Percentiles rank a stretch among this genome's conserved stretches.
Conservation (phyloP, 2,113 vertebrate genomes). For the Gallinago jamesoni region DNA sequence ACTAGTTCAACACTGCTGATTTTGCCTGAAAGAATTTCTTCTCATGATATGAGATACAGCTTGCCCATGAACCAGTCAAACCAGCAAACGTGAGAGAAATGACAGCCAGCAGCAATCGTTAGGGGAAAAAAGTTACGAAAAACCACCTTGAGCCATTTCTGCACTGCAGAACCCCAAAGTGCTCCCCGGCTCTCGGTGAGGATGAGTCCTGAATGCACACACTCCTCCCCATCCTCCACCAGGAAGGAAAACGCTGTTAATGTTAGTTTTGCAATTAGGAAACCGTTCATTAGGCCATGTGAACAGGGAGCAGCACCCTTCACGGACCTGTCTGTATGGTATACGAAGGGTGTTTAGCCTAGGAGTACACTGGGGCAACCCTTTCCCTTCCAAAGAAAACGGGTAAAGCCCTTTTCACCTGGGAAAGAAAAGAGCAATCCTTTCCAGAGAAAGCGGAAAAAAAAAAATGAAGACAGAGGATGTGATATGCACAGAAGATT, state of each 20-base stretch:
- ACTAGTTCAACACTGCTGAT: background rate
- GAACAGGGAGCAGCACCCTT: background rate
- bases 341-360: background rate
- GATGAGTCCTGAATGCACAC: background rate
- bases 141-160: background rate
- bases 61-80: background rate
- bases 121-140: background rate
- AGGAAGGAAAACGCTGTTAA: background rate
- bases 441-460: background rate
- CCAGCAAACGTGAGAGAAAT: background rate
- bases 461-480: background rate
- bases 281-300: background rate
- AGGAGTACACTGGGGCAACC: background rate
- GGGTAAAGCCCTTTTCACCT: background rate
- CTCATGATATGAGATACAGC: background rate
- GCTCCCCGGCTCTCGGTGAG: background rate
- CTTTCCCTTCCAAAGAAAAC: background rate
- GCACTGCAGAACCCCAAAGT: background rate
- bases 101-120: background rate
- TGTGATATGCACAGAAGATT: background rate
- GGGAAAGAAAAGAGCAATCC: background rate
- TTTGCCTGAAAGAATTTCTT: background rate
- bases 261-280: background rate
- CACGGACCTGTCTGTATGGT: background rate
- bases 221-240: rapidly evolving